Base-by-base conservation (phyloP, 2,888 invertebrate species). In the Tinea pellionella region DNA sequence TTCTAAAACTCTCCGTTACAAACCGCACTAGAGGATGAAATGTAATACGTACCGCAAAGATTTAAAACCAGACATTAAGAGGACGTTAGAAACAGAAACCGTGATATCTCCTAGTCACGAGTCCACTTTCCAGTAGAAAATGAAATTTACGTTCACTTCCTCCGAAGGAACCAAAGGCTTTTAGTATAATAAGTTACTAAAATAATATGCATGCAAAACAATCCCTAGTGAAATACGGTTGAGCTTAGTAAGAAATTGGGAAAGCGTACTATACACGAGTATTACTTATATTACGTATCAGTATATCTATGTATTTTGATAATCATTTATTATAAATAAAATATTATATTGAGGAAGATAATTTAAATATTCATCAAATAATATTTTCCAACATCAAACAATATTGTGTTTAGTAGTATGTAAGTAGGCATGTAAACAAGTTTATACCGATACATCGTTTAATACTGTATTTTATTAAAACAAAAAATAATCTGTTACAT, bases 71-170 rank as follows among this genome's bases (percentile, higher is more conserved):
- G 8, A n/a, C 12, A 2, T 47, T 47, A 47, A 15, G 2, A 15
- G 16, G 13, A 15, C 4, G 15, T 47, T 47, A 1, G 15, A 4
- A 47, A 47, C 47, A 8, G 9, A 47, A 47, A 16, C 9, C 4
- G 12, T 16, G 47, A 47, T 47, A 47, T 13, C 2, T 47, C 1
- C 47, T 47, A 47, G 13, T 16, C 15, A 13, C 47, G 9, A 47
- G 47, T 47, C 78, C 85, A 84, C 85, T 86, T 82, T 76, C 79
- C 74, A 79, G 71, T 77, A 80, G 81, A 78, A 85, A 86, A 86
- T 86, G 84, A 82, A 86, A 86, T 86, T 85, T 85, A 84, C 86
- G 82, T 82, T 80, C 80, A 74, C 77, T 75, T 78, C 74, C 70
- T 55, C 53, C 55, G 55, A 55, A 55, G 55, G 61, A 65, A 62